phyloP scores from a whole-genome alignment of 2,113 vertebrate genomes.

The Dicaeum eximium region DNA sequence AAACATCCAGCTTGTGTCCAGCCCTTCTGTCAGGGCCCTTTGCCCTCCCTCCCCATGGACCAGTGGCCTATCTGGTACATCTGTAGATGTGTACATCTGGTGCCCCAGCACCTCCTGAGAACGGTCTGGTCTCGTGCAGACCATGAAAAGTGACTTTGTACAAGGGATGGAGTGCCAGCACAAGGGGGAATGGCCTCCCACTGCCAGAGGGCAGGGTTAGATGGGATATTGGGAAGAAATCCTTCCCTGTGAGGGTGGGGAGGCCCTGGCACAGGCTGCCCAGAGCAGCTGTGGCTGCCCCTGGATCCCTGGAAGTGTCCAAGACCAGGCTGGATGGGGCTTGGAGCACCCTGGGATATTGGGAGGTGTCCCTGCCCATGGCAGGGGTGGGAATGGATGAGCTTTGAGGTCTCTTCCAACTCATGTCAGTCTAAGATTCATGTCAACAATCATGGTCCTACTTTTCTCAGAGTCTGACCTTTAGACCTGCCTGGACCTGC shows the following conservation, averaged over 20 bases:
- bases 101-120: neutral
- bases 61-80: neutral
- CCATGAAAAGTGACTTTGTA: neutral
- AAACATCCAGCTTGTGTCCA: neutral
- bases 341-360: accelerated
- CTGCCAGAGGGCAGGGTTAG: accelerated
- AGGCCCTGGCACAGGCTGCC: neutral
- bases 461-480: neutral
- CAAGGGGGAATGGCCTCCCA: neutral
- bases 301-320: neutral
- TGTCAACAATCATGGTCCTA: neutral
- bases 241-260: accelerated
- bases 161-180: neutral
- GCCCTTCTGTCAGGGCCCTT: neutral
- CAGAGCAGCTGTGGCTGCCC: neutral
- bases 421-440: neutral
- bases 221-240: neutral
- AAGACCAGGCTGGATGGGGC: accelerated
- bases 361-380: neutral
- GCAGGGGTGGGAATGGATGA: neutral
- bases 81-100: neutral
- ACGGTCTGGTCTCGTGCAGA: neutral
- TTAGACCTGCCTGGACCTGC: neutral
- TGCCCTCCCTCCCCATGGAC: neutral
- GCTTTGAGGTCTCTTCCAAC: neutral